Evolutionary conservation across 1,140 invertebrate species (phyloP).

Genomic region (Brachionus rotundiformis): DNA sequence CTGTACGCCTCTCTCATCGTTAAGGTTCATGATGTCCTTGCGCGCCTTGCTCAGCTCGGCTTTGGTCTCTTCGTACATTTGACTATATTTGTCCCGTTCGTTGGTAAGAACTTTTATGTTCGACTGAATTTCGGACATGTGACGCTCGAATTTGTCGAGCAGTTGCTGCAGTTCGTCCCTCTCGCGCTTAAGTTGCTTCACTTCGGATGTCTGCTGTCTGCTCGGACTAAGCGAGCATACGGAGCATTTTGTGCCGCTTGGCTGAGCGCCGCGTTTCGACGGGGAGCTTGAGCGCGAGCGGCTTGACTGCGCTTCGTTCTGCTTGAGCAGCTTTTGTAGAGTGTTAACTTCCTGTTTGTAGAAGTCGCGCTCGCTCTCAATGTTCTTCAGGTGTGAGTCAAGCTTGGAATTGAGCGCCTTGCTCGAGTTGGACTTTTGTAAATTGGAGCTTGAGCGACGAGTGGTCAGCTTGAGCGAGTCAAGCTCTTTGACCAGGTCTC

Average conservation of each 20-base stretch:
- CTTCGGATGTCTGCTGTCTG: constrained; percentile 54
- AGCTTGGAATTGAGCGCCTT: constrained; percentile 55
- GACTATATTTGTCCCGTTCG: constrained; percentile 62
- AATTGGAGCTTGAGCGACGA: constrained; percentile 53
- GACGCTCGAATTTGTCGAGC: constrained; percentile 64
- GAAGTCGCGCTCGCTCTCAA: constrained; percentile 65
- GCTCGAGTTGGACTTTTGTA: constrained; percentile 57
- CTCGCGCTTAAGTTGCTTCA: constrained; percentile 58
- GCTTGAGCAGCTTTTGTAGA: constrained; percentile 58
- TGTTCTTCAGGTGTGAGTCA: constrained; percentile 60
- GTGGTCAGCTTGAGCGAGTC: constrained; percentile 61
- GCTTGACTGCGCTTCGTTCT: background rate
- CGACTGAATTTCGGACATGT: constrained; percentile 63
- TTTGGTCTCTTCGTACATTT: constrained; percentile 60
- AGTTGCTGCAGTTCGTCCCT: constrained; percentile 62
- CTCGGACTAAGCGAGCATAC: constrained; percentile 53
- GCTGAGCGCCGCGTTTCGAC: background rate
- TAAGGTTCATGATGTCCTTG: background rate
- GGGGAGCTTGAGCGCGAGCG: constrained; percentile 53
- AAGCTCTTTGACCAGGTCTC: constrained; percentile 63
- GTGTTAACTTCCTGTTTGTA: constrained; percentile 61
- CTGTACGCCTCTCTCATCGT: background rate
- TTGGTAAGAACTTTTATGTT: constrained; percentile 63
- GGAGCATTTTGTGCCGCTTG: constrained; percentile 50
- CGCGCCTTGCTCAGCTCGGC: background rate